Conservation (phyloP, 2,113 vertebrate species). For the Gallinago undulata region DNA sequence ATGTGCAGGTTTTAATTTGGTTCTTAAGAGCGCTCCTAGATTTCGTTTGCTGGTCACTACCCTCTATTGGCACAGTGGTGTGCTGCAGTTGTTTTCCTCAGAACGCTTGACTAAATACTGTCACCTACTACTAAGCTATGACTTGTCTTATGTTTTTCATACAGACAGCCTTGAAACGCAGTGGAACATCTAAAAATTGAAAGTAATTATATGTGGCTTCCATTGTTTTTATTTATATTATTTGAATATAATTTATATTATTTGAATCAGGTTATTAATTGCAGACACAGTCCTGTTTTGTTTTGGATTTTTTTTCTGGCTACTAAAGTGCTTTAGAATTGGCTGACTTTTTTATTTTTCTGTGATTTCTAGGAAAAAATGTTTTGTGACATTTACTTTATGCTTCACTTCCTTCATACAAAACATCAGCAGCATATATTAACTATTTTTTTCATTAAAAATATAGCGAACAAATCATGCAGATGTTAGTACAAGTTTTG, state of each 20-base stretch:
- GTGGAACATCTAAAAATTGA: neutral
- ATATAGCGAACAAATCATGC: neutral
- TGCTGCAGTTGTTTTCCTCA: neutral
- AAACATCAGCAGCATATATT: neutral
- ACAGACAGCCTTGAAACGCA: neutral
- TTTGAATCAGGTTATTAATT: neutral
- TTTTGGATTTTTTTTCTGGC: neutral
- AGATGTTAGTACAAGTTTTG: neutral
- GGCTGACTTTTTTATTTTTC: neutral
- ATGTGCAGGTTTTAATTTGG: neutral
- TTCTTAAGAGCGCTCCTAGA: neutral
- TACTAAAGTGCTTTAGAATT: neutral
- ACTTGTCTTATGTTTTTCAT: neutral
- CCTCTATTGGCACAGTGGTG: neutral
- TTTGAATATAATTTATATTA: neutral
- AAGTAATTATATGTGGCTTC: neutral
- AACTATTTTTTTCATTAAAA: neutral
- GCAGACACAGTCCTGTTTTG: neutral
- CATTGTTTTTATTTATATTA: neutral
- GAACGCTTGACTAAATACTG: rapidly evolving
- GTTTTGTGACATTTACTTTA: neutral
- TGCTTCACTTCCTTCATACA: neutral
- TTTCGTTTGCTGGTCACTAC: neutral
- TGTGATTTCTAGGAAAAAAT: neutral
- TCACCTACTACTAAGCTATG: neutral